A percentile compares a stretch with the other conserved stretches of the same genome.
These are phyloP conservation scores for Hirundichthys speculiger DNA, from an alignment of 2,113 vertebrate species.

Conservation along the genomic window DNA sequence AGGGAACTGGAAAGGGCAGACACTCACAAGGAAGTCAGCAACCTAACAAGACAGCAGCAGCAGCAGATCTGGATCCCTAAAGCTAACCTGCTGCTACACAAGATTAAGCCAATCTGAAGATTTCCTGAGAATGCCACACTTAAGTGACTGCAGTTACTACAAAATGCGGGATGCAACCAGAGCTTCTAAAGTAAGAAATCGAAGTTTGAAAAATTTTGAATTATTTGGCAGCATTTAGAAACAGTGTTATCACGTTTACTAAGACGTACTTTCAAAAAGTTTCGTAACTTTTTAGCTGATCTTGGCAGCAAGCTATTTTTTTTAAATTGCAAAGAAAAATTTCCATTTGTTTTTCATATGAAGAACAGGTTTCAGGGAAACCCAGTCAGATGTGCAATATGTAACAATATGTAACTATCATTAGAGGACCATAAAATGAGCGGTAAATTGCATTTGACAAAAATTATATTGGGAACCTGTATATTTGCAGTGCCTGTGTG, in stretches of 20 bases:
- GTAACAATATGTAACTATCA: too few relatives aligned
- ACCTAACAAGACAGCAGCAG: slow-evolving; percentile 48
- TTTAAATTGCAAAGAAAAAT: too few relatives aligned
- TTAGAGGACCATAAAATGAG: background rate
- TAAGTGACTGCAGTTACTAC: slow-evolving; percentile 84
- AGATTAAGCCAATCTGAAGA: slow-evolving; percentile 55
- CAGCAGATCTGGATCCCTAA: slow-evolving; percentile 57
- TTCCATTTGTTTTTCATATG: too few relatives aligned
- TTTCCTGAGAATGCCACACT: slow-evolving; percentile 82
- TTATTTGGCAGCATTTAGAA: background rate
- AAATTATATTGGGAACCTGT: background rate
- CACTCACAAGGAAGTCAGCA: slow-evolving; percentile 46
- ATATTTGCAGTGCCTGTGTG: background rate
- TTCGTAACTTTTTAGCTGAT: too few relatives aligned
- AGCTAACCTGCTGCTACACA: slow-evolving; percentile 51
- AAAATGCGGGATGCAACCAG: slow-evolving; percentile 80
- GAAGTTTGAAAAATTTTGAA: slow-evolving; percentile 3
- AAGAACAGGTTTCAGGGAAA: too few relatives aligned
- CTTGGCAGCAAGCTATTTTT: too few relatives aligned
- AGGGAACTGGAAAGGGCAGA: slow-evolving; percentile 65
- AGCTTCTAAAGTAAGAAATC: slow-evolving; percentile 80
- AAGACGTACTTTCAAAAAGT: too few relatives aligned
- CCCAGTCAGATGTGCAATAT: too few relatives aligned
- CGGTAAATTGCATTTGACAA: background rate
- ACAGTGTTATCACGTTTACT: too few relatives aligned